Evolutionary conservation across 2,113 vertebrate species (phyloP), one percentile per base, ranked within the genome.

Genomic region (Syngnathus floridae): DNA sequence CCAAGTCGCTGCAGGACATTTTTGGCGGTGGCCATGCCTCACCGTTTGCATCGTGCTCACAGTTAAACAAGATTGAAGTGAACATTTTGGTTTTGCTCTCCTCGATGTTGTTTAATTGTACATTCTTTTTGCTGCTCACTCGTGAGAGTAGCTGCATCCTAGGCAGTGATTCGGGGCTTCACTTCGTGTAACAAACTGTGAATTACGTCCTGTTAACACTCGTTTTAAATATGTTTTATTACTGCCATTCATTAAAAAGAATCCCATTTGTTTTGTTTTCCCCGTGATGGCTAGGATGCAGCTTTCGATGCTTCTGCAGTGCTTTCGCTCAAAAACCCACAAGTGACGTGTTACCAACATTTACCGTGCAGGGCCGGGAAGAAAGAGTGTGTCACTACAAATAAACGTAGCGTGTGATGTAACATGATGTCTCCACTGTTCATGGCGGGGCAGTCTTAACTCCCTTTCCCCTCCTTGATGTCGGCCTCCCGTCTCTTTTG

Each of bases 301-400:
- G 92, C 92, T 84, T 87, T 91, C n/a, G 92, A 90, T 91, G 92
- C 93, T 94, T 90, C 91, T 90, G 84, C 87, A 93, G 93, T 94
- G 94, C 93, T 94, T 91, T 92, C 88, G 71, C 79, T 80, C 76
- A 81, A 81, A 83, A 75, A 82, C 1, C 80, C 82, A 83, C 69
- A 76, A 81, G 72, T 74, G 66, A 86, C 84, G 90, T 89, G 89
- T 92, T 89, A 88, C 89, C 83, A 86, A 90, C 91, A 91, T 38
- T 93, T 90, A 93, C 92, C 92, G 91, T 93, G 93, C 91, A 91
- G 93, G 92, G 91, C 92, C 87, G 92, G 91, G 91, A 89, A 89
- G 89, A 90, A 88, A 56, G 8, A 46, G 55, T 75, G 84, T 90
- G 86, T 90, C 77, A 90, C 87, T 59, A 5, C 93, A 88, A 91